Percentiles rank a stretch among this genome's conserved stretches.
Evolutionary conservation across 2,113 vertebrate species (phyloP).

Genomic region (Isurus oxyrinchus): DNA sequence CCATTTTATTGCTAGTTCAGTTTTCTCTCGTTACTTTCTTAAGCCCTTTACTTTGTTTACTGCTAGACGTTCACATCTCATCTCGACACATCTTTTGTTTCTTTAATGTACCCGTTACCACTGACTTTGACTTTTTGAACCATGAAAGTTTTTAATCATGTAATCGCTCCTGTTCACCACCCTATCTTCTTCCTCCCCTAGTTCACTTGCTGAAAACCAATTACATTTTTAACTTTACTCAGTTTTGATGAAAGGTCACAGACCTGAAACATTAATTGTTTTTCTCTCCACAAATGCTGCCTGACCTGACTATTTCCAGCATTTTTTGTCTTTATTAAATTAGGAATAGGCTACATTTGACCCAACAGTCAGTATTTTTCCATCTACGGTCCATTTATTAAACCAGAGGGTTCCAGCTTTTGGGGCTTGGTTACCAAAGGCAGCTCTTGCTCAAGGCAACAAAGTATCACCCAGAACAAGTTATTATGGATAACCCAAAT

Average conservation of each 20-base stretch:
- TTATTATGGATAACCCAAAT: neutral
- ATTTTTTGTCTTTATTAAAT: neutral
- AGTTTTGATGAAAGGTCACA: neutral
- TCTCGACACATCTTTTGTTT: no score
- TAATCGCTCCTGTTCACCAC: no score
- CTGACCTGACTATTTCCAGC: neutral
- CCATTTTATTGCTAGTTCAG: no score
- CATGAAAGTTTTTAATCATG: no score
- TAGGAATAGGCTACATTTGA: neutral
- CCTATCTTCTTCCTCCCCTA: no score
- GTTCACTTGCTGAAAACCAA: neutral
- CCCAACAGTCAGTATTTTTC: neutral
- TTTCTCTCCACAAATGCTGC: neutral
- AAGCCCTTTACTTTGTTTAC: no score
- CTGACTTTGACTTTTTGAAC: no score
- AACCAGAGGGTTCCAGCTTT: neutral
- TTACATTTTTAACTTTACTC: no score
- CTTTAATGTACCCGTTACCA: no score
- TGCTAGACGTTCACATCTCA: no score
- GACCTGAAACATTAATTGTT: neutral
- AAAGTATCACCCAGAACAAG: neutral
- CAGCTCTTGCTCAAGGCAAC: neutral
- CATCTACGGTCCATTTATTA: neutral
- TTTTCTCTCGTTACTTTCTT: no score
- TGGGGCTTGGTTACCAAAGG: neutral